A percentile compares a stretch with the other conserved stretches of the same genome.
phyloP scores from a whole-genome alignment of 2,888 invertebrate species.

The Anticlea derivata region DNA sequence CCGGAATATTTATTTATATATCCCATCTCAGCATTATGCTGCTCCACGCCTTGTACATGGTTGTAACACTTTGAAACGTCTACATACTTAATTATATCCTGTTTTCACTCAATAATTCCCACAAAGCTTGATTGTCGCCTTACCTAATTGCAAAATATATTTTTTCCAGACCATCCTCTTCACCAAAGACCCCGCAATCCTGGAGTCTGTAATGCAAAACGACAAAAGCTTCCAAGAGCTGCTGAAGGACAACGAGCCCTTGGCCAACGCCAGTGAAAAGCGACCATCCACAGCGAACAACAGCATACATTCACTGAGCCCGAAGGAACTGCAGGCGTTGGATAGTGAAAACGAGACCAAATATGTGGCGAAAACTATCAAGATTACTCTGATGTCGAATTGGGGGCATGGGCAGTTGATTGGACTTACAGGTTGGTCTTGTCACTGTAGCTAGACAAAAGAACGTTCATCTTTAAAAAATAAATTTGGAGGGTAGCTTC shows the following conservation, averaged over 20 bases:
- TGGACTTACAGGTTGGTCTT: constrained; percentile 80
- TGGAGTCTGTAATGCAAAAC: constrained; percentile 78
- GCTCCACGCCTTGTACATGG: no score
- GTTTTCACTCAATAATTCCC: no score
- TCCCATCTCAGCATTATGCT: no score
- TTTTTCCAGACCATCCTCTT: constrained; percentile 91
- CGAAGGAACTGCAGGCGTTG: constrained; percentile 46
- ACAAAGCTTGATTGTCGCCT: no score
- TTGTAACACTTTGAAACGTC: no score
- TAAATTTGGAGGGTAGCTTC: no score
- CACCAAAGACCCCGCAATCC: constrained; percentile 89
- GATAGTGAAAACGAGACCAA: constrained; percentile 53
- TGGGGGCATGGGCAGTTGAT: constrained; percentile 86
- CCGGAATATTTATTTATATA: no score
- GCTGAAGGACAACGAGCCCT: constrained; percentile 66
- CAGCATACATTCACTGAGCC: constrained; percentile 53
- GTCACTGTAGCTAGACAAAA: no score
- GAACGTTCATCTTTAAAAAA: no score
- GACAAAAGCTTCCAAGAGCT: constrained; percentile 72
- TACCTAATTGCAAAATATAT: neutral
- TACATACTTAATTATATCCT: no score
- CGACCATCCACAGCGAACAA: constrained; percentile 86
- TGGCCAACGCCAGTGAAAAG: constrained; percentile 51
- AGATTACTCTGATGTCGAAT: constrained; percentile 84
- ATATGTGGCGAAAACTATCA: constrained; percentile 71